Evolutionary conservation across 2,797 vertebrate species (phyloP).

Genomic region (Steatocranus sp.): DNA sequence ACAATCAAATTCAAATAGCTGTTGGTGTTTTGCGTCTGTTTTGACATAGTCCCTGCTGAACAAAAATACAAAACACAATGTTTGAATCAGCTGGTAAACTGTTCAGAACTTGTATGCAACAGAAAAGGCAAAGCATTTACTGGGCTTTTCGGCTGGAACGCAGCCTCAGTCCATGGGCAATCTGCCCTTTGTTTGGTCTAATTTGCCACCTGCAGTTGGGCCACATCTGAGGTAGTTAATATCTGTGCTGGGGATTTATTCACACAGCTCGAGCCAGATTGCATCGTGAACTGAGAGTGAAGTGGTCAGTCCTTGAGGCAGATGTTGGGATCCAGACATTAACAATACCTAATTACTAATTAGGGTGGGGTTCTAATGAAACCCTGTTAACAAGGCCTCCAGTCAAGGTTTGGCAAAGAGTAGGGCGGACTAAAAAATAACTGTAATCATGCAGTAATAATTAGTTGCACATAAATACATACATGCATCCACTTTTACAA

Average conservation of each 20-base stretch:
- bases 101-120: not conserved
- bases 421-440: constrained; percentile 10
- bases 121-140: constrained; percentile 2
- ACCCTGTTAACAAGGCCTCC: constrained; percentile 24
- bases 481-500: not conserved
- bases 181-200: constrained; percentile 47
- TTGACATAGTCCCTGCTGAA: not conserved
- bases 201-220: constrained; percentile 59
- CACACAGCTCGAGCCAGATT: constrained; percentile 32
- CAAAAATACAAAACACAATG: not conserved
- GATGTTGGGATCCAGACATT: constrained; percentile 59
- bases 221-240: constrained; percentile 40
- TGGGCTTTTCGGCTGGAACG: not conserved
- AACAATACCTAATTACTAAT: constrained; percentile 68
- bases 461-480: constrained; percentile 12
- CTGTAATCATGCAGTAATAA: constrained; percentile 36
- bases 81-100: not conserved
- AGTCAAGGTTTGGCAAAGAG: constrained; percentile 1
- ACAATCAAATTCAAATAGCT: not conserved
- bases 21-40: accelerated
- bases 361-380: constrained; percentile 50
- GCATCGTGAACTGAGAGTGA: constrained; percentile 18
- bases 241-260: constrained; percentile 28
- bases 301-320: constrained; percentile 40
- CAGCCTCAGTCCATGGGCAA: not conserved